A percentile compares a stretch with the other conserved stretches of the same genome.
Conservation (phyloP, 2,113 vertebrate genomes). For the Sterna hirundo region DNA sequence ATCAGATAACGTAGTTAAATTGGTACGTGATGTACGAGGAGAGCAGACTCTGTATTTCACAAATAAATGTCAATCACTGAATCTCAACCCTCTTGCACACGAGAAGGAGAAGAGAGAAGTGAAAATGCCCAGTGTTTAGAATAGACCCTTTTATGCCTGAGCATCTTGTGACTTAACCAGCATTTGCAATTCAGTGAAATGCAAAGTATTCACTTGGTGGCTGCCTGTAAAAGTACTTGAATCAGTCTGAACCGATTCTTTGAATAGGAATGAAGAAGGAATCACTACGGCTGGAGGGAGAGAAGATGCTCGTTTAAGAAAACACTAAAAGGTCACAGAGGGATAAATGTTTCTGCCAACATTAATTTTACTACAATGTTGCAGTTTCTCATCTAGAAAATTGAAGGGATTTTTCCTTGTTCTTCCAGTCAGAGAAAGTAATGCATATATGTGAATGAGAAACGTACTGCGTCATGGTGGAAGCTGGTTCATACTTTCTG, state of each 20-base stretch:
- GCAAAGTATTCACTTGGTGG: background rate
- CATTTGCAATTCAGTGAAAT: constrained; percentile 33
- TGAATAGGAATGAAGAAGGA: background rate
- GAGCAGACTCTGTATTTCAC: background rate
- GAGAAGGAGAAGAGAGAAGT: background rate
- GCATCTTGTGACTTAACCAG: constrained; percentile 15
- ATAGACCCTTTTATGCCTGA: background rate
- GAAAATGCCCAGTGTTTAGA: background rate
- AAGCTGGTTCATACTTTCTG: background rate
- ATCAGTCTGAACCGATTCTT: constrained; percentile 17
- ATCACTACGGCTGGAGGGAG: background rate
- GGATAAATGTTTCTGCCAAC: background rate
- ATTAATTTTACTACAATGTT: background rate
- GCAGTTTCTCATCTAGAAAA: background rate
- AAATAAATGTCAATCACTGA: background rate
- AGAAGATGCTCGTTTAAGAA: constrained; percentile 18
- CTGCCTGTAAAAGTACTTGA: constrained; percentile 10
- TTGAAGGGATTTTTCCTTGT: background rate
- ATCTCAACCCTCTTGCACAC: background rate
- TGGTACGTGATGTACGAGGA: background rate
- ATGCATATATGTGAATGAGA: background rate
- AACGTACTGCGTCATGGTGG: background rate
- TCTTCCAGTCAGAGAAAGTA: background rate
- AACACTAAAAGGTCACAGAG: background rate
- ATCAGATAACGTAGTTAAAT: background rate